Base-by-base conservation (phyloP, 2,797 vertebrate genomes). In the Manis crassicaudata region DNA sequence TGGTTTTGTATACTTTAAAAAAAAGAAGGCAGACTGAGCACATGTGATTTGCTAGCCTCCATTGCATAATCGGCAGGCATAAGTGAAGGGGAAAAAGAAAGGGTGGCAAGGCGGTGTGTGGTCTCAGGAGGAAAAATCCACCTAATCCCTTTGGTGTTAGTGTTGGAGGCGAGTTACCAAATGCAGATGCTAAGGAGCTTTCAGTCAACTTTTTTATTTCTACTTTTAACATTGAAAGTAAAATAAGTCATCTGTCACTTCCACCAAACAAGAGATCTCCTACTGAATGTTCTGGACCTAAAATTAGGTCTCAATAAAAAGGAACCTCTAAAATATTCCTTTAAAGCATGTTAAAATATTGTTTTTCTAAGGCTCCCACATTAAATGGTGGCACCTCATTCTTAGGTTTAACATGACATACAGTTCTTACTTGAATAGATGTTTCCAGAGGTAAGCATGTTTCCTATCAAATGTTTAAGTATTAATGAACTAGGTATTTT, bases 251-350 rank as follows among this genome's bases (percentile, higher is more conserved):
- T 93, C 97, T 96, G 89, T 94, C 32, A 56, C 17, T 63, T 95
- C 32, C n/a, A 84, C 76, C 75, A 40, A 97, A 96, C 25, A 94
- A 97, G 25, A 97, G 81, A 6, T 87, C 35, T 58, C 85, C 92
- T 96, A 50, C 20, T 95, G 46, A 97, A 94, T 67, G 92, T 40
- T 80, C 92, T 91, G 77, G 94, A 73, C 12, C 81, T 97, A 90
- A 80, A 97, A 95, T 82, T 82, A 75, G 82, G 85, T 54, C 89
- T 92, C 73, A 94, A 63, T 95, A 88, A 92, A 95, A 95, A 80
- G 50, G 27, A 75, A 90, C 91, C 43, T 82, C 92, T 79, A 86
- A 79, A 92, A 67, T 79, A 68, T 11, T 87, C 70, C 76, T 93
- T 46, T 63, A 72, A 79, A 88, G 73, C 32, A 62, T 6, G 40